Conservation (phyloP, 2,113 vertebrate species). For the Ciconia stormi region DNA sequence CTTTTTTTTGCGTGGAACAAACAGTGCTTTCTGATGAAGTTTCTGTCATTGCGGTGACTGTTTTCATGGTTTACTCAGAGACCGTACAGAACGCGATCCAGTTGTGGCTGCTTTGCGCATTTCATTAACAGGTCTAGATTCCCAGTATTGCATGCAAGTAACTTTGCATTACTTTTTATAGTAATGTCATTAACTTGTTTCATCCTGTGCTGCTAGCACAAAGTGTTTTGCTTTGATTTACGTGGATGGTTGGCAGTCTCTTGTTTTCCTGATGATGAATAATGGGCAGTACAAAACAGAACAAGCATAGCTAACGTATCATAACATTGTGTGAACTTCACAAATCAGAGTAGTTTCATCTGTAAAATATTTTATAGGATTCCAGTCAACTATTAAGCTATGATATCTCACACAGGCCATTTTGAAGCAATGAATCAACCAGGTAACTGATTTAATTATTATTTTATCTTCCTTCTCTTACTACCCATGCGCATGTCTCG, state of each 20-base stretch:
- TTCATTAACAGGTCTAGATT: neutral
- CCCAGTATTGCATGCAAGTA: neutral
- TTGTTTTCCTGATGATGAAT: neutral
- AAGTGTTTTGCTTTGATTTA: neutral
- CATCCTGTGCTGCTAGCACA: neutral
- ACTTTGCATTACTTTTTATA: neutral
- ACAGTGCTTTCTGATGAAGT: neutral
- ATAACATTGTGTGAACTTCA: neutral
- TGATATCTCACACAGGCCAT: neutral
- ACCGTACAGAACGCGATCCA: neutral
- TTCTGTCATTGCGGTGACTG: neutral
- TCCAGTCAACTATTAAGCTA: neutral
- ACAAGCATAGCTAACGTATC: neutral
- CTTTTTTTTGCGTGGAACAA: neutral
- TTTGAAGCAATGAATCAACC: neutral
- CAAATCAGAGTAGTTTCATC: neutral
- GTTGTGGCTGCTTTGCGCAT: neutral
- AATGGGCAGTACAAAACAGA: neutral
- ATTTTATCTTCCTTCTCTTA: neutral
- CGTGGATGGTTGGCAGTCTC: neutral
- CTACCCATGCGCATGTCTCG: accelerated
- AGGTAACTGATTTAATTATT: neutral
- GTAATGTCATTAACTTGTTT: neutral
- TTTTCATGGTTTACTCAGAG: neutral
- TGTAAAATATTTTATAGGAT: neutral